Evolutionary conservation across 64 coral and sea anemone species (phyloP), one percentile per base, ranked within the genome.

Genomic region (Montipora sp.): DNA sequence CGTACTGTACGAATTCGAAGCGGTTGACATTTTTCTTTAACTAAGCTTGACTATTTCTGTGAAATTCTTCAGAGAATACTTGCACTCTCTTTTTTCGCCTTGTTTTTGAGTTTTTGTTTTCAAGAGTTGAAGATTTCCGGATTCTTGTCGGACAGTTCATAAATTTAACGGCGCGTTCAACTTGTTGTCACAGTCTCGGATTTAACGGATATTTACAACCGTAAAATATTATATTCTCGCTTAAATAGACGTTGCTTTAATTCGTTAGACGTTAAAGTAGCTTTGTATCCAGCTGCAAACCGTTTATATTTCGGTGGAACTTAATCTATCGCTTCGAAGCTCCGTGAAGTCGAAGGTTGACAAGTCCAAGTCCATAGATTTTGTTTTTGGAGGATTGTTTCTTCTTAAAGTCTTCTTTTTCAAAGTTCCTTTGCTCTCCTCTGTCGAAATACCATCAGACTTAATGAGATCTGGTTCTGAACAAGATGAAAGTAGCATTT

Each of bases 281-380:
- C 79, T 61, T 18, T 14, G 11, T 2, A 81, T 8, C 23, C 55
- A 14, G 20, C 14, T 60, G 0, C 7, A 13, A 3, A 63, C 8
- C 60, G 80, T 83, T 59, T 81, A 83, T 16, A 83, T 65, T 27
- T 85, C 45, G 3, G 82, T 85, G 44, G 82, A 85, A 71, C 82
- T 70, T 66, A 85, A 50, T 18, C 82, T 85, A 2, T 67, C 46
- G 65, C 82, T 85, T 45, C 65, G 36, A 3, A 85, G 82, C 59
- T 85, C 82, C 8, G 44, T 71, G 7, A 85, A 85, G 65, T 85
- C 82, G 8, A 85, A 85, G 11, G 36, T 49, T 7, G 82, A 85
- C 8, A 85, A 47, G 10, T 85, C 82, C 47, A 85, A 85, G 44
- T 85, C 82, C 18, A 85, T 45, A 4, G 82, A 71, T 21, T 47